Evolutionary conservation across 1,140 invertebrate genomes (phyloP).

Genomic region (Ruditapes philippinarum): DNA sequence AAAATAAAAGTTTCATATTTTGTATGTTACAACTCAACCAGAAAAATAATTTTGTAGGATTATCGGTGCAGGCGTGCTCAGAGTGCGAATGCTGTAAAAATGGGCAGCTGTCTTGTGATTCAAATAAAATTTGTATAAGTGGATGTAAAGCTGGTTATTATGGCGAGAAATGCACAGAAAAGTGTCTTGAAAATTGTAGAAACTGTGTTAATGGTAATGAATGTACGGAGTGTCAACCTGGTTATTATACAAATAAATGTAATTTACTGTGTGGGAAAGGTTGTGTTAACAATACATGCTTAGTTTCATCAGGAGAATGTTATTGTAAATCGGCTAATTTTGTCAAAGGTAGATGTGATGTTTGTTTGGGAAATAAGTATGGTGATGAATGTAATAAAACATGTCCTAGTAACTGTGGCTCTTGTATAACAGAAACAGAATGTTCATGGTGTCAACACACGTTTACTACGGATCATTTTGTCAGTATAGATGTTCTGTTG

Average conservation of each 20-base stretch:
- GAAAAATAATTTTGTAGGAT: too few species aligned
- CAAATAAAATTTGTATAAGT: neutral
- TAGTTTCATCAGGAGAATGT: neutral
- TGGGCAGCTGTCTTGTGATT: neutral
- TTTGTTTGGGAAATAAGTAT: neutral
- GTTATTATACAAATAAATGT: neutral
- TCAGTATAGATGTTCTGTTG: neutral
- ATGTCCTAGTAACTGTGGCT: neutral
- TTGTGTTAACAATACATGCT: neutral
- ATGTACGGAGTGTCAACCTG: neutral
- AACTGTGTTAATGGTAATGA: neutral
- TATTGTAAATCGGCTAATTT: neutral
- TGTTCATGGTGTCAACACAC: neutral
- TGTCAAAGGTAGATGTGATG: neutral
- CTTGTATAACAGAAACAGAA: neutral
- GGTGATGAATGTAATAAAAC: neutral
- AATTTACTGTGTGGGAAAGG: neutral
- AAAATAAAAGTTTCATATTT: too few species aligned
- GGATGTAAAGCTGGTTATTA: neutral
- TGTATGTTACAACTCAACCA: too few species aligned
- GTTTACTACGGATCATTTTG: neutral
- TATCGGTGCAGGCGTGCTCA: too few species aligned
- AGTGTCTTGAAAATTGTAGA: neutral
- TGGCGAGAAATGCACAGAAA: neutral
- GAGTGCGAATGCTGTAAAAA: too few species aligned